A percentile compares a stretch with the other conserved stretches of the same genome.
Evolutionary conservation across 2,797 vertebrate genomes (phyloP).

Genomic region (Sebastes minor): DNA sequence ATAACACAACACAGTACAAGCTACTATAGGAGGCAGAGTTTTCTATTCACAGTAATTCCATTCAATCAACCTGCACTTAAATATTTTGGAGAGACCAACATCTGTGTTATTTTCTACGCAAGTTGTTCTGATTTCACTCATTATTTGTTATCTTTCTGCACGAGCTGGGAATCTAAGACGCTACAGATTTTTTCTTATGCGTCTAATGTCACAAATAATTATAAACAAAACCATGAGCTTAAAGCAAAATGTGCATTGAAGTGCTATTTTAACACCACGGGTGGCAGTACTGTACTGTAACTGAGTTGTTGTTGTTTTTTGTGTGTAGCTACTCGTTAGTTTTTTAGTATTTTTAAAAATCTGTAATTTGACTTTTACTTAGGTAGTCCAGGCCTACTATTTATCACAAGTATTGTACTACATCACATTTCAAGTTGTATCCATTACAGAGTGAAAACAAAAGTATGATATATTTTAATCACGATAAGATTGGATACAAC

Average conservation of each 20-base stretch:
- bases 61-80: not conserved
- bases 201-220: not conserved
- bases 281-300: too few species aligned
- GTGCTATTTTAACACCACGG: not conserved
- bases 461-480: too few species aligned
- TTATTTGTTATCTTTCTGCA: not conserved
- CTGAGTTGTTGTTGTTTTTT: too few species aligned
- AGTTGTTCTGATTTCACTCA: too few species aligned
- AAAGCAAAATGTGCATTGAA: not conserved
- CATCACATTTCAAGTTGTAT: too few species aligned
- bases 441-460: too few species aligned
- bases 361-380: too few species aligned
- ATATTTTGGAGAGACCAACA: not conserved
- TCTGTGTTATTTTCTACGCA: not conserved
- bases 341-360: too few species aligned
- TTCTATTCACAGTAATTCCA: not conserved
- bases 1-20: not conserved
- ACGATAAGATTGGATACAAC: too few species aligned
- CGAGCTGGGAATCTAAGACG: not conserved
- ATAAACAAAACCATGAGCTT: not conserved
- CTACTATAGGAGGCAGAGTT: conserved; percentile 29
- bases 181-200: not conserved
- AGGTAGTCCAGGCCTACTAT: too few species aligned
- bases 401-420: too few species aligned
- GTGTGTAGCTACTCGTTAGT: too few species aligned